Evolutionary conservation across 2,113 vertebrate species (phyloP), one percentile per base, ranked within the genome.

Genomic region (Lontra canadensis): DNA sequence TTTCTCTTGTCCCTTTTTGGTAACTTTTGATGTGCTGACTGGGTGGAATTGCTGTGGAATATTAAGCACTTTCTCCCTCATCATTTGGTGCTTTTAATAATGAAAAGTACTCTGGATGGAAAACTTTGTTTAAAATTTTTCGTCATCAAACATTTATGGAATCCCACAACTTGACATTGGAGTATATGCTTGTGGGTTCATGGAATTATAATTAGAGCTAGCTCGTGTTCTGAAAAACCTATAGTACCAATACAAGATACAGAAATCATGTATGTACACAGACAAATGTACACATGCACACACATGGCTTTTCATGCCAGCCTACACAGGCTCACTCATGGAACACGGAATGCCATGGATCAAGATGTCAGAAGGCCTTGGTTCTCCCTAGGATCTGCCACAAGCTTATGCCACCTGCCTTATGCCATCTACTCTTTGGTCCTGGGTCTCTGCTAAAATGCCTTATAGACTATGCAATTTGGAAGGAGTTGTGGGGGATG

Each of bases 91-190:
- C 71, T 95, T 95, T 93, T 88, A 96, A 88, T 97, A 94, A 96
- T 44, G 71, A 92, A 96, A 97, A 97, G 29, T 81, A 7, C 65
- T 94, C 44, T 91, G 88, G 90, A 88, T 67, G 18, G 61, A 91
- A 94, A 88, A 73, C 39, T 78, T 85, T 47, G 74, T 31, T 4
- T 17, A 88, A 84, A 83, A 83, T 73, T 17, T 85, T 94, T 67
- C 52, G 83, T 97, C 86, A 93, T 94, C 81, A 94, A 96, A 97
- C 52, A 96, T 90, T 92, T 94, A 95, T 96, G 89, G 73, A 81
- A 81, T 89, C 23, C 18, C 25, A 71, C 42, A 90, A 67, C 67
- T 96, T 89, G 13, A 47, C 34, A 96, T 61, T 85, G 52, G 39
- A 83, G 14, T 63, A 23, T 49, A 61, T 69, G 44, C 76, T 90